Evolutionary conservation across 2,797 vertebrate genomes (phyloP).

Genomic region (Melanogrammus aeglefinus): DNA sequence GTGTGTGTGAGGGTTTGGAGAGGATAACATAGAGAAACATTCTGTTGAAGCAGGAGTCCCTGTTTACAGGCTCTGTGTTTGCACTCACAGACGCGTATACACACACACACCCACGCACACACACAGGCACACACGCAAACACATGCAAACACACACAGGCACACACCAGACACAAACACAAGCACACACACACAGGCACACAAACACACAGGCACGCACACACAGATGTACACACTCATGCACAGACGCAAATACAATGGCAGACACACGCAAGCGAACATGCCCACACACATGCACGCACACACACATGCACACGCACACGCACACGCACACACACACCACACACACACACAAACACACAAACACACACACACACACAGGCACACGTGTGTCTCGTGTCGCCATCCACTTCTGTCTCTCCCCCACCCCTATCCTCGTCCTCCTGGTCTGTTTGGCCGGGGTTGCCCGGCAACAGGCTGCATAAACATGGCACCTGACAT

Average conservation of each 20-base stretch:
- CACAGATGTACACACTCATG: too few relatives aligned
- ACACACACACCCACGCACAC: conserved; percentile 24
- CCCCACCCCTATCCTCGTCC: conserved; percentile 48
- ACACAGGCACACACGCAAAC: too few relatives aligned
- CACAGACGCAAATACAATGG: too few relatives aligned
- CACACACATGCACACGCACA: too few relatives aligned
- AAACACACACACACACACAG: too few relatives aligned
- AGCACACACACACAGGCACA: not conserved
- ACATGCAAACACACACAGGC: too few relatives aligned
- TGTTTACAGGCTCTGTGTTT: conserved; percentile 21
- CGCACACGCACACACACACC: too few relatives aligned
- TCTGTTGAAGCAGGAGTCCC: conserved; percentile 55
- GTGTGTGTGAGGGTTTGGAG: not conserved
- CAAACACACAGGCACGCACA: not conserved
- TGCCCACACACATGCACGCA: too few relatives aligned
- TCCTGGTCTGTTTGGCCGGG: conserved; percentile 52
- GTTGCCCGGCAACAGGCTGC: conserved; percentile 66
- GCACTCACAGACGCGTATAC: conserved; percentile 10
- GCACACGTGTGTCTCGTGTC: conserved; percentile 21
- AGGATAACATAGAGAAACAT: conserved; percentile 31
- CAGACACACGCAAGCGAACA: too few relatives aligned
- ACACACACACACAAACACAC: too few relatives aligned
- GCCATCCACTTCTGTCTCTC: conserved; percentile 50
- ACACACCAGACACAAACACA: too few relatives aligned
- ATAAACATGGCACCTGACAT: conserved; percentile 64